phyloP scores from a whole-genome alignment of 2,113 vertebrate species.

The Oreochromis aureus region DNA sequence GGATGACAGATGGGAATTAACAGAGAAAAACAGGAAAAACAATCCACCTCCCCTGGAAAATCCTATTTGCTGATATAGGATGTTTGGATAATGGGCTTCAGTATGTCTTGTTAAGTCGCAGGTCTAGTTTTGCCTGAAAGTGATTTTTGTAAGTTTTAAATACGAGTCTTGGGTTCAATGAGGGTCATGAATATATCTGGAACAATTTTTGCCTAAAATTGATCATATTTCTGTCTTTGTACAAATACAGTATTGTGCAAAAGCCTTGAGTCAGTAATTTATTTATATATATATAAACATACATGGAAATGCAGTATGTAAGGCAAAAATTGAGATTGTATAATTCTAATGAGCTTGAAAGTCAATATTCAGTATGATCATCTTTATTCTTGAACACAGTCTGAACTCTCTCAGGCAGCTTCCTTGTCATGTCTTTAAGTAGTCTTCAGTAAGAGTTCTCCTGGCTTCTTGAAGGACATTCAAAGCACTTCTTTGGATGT shows the following conservation, averaged over 20 bases:
- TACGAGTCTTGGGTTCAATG: background rate
- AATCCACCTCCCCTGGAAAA: background rate
- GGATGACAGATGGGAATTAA: background rate
- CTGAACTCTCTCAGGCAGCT: background rate
- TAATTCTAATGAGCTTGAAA: background rate
- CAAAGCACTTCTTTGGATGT: background rate
- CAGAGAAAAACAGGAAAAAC: background rate
- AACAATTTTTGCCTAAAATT: background rate
- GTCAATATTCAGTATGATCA: background rate
- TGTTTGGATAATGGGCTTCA: background rate
- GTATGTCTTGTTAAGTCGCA: background rate
- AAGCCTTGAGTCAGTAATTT: background rate
- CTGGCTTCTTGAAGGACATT: background rate
- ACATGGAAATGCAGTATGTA: background rate
- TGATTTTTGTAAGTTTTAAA: background rate
- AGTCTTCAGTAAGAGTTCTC: background rate
- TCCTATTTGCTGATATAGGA: background rate
- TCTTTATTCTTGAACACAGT: background rate
- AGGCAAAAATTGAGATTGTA: background rate
- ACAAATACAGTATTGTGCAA: background rate
- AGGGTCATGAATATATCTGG: background rate
- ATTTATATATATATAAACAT: background rate
- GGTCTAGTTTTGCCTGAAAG: background rate
- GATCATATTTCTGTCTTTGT: background rate
- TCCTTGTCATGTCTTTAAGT: background rate